These are phyloP conservation scores for Matsumyia berberina DNA, from an alignment of 2,888 invertebrate genomes.

Conservation along the genomic window DNA sequence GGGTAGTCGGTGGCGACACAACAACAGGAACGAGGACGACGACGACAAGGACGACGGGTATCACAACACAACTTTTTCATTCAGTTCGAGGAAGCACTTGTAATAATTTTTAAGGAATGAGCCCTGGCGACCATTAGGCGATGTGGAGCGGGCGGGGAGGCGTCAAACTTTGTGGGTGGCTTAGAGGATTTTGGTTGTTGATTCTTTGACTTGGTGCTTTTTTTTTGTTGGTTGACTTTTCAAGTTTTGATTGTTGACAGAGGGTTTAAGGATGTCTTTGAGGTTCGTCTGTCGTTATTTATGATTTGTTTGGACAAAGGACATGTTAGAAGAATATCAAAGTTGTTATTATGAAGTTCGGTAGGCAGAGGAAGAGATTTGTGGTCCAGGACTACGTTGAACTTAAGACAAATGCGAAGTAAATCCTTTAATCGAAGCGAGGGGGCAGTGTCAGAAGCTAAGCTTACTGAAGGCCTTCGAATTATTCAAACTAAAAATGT, in stretches of 20 bases:
- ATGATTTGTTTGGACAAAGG: background rate
- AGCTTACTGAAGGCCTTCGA: too few relatives aligned
- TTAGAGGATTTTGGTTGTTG: constrained; percentile 55
- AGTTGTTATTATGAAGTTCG: too few relatives aligned
- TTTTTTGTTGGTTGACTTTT: constrained; percentile 2
- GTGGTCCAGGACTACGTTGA: too few relatives aligned
- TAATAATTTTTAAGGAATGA: constrained; percentile 42
- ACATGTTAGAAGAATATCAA: too few relatives aligned
- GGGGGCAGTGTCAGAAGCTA: too few relatives aligned
- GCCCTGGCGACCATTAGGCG: constrained; percentile 46
- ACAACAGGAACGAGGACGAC: constrained; percentile 8
- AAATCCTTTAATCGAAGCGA: too few relatives aligned
- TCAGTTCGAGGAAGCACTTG: constrained; percentile 33
- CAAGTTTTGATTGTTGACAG: constrained; percentile 1
- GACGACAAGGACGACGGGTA: constrained; percentile 3
- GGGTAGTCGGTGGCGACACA: background rate
- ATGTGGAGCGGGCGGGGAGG: constrained; percentile 26
- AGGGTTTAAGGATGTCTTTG: constrained; percentile 3
- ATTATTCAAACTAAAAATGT: too few relatives aligned
- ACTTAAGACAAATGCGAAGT: too few relatives aligned
- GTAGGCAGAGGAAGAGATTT: too few relatives aligned
- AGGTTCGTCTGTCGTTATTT: background rate
- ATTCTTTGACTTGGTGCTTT: constrained; percentile 18
- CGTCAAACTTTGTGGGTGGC: constrained; percentile 31
- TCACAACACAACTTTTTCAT: constrained; percentile 25